Percentiles rank a stretch among this genome's conserved stretches.
Conservation (phyloP, 2,797 vertebrate species). For the Pangasius macronema region DNA sequence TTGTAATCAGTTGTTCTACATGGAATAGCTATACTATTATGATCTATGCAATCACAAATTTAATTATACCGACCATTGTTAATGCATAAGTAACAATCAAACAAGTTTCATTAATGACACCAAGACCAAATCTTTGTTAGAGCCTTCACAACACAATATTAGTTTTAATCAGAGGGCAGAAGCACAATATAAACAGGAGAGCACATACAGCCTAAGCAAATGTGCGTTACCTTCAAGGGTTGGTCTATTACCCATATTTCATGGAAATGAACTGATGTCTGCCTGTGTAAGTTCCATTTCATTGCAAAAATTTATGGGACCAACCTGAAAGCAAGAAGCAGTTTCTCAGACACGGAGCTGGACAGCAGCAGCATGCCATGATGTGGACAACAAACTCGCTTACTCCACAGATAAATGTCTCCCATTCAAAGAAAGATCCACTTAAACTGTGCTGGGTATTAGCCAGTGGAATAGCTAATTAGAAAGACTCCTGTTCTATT, state of each 20-base stretch:
- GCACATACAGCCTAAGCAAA: conserved; percentile 58
- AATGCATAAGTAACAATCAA: conserved; percentile 44
- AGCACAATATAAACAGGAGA: conserved; percentile 50
- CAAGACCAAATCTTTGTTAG: conserved; percentile 63
- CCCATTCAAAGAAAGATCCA: conserved; percentile 56
- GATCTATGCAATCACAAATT: conserved; percentile 44
- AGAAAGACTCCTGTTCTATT: neutral
- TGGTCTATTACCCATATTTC: conserved; percentile 76
- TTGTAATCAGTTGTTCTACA: neutral
- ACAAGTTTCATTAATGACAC: conserved; percentile 58
- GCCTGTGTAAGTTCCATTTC: conserved; percentile 65
- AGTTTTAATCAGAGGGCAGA: conserved; percentile 23
- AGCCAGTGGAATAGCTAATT: conserved; percentile 36
- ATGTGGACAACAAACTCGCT: conserved; percentile 69
- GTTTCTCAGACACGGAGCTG: conserved; percentile 74
- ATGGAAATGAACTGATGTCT: conserved; percentile 49
- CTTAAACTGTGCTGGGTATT: conserved; percentile 17
- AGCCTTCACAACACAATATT: conserved; percentile 51
- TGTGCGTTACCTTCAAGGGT: conserved; percentile 76
- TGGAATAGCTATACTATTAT: neutral
- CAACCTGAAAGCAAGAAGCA: conserved; percentile 83
- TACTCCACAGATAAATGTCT: conserved; percentile 63
- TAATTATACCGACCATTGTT: conserved; percentile 29
- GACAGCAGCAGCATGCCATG: conserved; percentile 75
- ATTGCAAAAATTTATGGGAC: conserved; percentile 68